phyloP scores from a whole-genome alignment of 2,113 vertebrate species.

The Pituophis catenifer region DNA sequence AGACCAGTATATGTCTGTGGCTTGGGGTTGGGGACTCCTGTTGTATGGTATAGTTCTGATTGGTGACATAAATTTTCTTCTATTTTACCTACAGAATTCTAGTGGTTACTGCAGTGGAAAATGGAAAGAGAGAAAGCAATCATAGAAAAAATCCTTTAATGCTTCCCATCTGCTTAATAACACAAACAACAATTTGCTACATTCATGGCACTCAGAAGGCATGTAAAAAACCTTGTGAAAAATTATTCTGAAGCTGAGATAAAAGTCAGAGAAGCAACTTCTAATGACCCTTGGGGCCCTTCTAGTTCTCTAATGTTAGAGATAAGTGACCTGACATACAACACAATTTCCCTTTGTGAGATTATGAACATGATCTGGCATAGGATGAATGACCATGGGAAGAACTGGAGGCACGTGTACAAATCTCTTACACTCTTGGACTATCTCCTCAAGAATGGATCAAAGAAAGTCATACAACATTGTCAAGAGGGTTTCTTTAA shows the following conservation, averaged over 20 bases:
- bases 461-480: constrained; percentile 58
- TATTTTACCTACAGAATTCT: constrained; percentile 49
- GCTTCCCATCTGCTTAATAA: constrained; percentile 27
- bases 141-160: neutral
- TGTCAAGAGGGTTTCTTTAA: constrained; percentile 54
- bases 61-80: neutral
- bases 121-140: constrained; percentile 29
- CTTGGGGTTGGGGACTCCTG: neutral
- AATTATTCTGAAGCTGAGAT: constrained; percentile 65
- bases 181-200: constrained; percentile 20
- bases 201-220: constrained; percentile 60
- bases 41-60: neutral
- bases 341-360: constrained; percentile 50
- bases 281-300: constrained; percentile 49
- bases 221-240: constrained; percentile 66
- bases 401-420: constrained; percentile 62
- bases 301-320: constrained; percentile 55
- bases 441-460: constrained; percentile 65
- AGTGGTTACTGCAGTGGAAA: constrained; percentile 41
- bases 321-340: constrained; percentile 61
- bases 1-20: neutral
- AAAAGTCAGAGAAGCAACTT: constrained; percentile 67
- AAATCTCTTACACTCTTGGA: constrained; percentile 57
- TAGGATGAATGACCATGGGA: constrained; percentile 52
- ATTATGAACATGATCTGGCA: constrained; percentile 55